Conservation (phyloP, 2,888 invertebrate genomes). For the Drosophila cognata region DNA sequence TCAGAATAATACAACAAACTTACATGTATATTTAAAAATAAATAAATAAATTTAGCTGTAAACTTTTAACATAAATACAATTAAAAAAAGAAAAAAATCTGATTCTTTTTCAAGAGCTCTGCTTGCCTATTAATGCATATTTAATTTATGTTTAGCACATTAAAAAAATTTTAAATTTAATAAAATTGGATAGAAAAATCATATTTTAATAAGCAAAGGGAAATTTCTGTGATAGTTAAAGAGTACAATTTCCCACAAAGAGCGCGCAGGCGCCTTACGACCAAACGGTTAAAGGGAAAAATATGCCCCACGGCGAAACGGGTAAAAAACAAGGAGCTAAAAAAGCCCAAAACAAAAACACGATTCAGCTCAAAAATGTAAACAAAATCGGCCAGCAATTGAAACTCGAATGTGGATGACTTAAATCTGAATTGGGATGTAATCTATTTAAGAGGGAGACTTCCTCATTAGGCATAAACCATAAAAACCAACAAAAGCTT, state of each 20-base stretch:
- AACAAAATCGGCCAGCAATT: slow-evolving; percentile 40
- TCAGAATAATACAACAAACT: neutral
- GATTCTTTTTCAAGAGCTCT: neutral
- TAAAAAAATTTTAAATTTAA: neutral
- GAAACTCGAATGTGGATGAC: neutral
- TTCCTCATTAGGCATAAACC: neutral
- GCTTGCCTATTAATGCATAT: neutral
- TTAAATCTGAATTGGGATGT: neutral
- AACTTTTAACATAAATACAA: neutral
- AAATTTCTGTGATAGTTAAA: slow-evolving; percentile 15
- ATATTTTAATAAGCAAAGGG: neutral
- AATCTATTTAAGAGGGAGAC: neutral
- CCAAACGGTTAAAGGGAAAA: slow-evolving; percentile 58
- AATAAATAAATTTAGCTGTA: too few species aligned
- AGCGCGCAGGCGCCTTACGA: slow-evolving; percentile 43
- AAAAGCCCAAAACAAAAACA: slow-evolving; percentile 62
- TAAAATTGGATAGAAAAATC: neutral
- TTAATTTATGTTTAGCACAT: neutral
- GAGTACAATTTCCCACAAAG: slow-evolving; percentile 50
- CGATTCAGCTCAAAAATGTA: slow-evolving; percentile 45
- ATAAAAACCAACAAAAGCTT: neutral
- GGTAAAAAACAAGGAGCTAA: slow-evolving; percentile 44
- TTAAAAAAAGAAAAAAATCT: neutral
- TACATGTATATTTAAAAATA: neutral
- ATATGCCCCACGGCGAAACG: slow-evolving; percentile 35